Conservation (phyloP, 2,113 vertebrate species). For the Suricata suricatta region DNA sequence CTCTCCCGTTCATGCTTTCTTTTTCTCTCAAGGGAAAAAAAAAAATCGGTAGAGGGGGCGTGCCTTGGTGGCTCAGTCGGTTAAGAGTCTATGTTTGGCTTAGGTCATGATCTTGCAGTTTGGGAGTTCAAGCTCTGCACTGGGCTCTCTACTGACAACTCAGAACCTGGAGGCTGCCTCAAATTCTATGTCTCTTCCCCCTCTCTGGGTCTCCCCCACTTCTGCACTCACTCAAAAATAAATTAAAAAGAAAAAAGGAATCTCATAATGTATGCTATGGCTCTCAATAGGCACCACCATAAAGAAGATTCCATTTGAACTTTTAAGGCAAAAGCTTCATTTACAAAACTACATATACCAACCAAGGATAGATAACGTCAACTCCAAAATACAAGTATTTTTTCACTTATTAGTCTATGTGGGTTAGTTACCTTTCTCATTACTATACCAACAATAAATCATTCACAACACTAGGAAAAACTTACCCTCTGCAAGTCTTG, state of each 20-base stretch:
- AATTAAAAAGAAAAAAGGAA: neutral
- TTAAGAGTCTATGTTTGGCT: too few species aligned
- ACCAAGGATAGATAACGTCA: neutral
- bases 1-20: too few species aligned
- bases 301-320: neutral
- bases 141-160: too few species aligned
- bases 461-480: neutral
- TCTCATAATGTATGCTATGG: neutral
- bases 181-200: too few species aligned
- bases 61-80: too few species aligned
- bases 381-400: neutral
- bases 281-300: neutral
- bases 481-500: slow-evolving; percentile 95
- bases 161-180: too few species aligned
- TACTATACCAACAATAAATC: neutral
- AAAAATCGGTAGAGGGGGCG: too few species aligned
- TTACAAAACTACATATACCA: neutral
- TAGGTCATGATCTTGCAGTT: too few species aligned
- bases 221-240: too few species aligned
- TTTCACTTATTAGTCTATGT: neutral
- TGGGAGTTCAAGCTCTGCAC: too few species aligned
- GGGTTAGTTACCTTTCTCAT: neutral
- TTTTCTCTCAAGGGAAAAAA: too few species aligned
- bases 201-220: too few species aligned
- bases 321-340: neutral